Evolutionary conservation across 2,113 vertebrate species (phyloP).

Genomic region (Rissa tridactyla): DNA sequence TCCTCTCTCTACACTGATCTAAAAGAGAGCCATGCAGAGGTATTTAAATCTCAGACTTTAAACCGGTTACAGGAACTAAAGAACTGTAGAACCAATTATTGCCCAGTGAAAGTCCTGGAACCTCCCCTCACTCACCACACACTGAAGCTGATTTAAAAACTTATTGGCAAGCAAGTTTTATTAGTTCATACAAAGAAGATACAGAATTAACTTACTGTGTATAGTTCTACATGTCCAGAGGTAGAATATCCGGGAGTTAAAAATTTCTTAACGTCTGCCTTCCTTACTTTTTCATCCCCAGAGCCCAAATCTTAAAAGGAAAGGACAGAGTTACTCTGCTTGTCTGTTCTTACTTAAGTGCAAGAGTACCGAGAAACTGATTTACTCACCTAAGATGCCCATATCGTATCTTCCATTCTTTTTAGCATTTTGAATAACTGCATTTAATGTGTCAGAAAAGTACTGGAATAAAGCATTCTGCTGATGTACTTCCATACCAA

Average conservation of each 20-base stretch:
- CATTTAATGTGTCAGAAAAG: conserved; percentile 92
- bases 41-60: neutral
- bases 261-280: conserved; percentile 91
- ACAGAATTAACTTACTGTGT: conserved; percentile 81
- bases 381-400: conserved; percentile 91
- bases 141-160: neutral
- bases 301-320: conserved; percentile 87
- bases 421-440: conserved; percentile 96
- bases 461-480: conserved; percentile 98
- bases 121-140: neutral
- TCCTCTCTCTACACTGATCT: conserved; percentile 96
- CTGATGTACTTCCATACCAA: conserved; percentile 98
- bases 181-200: neutral
- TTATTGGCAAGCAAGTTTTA: neutral
- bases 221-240: conserved; percentile 93
- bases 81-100: neutral
- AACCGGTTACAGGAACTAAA: neutral
- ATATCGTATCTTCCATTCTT: conserved; percentile 97
- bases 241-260: conserved; percentile 95
- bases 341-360: neutral
- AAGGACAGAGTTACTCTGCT: neutral
- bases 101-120: neutral
- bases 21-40: neutral
- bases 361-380: neutral
- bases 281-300: conserved; percentile 96